Percentiles rank a stretch among this genome's conserved stretches.
Conservation (phyloP, 2,113 vertebrate species). For the Clarias gariepinus region DNA sequence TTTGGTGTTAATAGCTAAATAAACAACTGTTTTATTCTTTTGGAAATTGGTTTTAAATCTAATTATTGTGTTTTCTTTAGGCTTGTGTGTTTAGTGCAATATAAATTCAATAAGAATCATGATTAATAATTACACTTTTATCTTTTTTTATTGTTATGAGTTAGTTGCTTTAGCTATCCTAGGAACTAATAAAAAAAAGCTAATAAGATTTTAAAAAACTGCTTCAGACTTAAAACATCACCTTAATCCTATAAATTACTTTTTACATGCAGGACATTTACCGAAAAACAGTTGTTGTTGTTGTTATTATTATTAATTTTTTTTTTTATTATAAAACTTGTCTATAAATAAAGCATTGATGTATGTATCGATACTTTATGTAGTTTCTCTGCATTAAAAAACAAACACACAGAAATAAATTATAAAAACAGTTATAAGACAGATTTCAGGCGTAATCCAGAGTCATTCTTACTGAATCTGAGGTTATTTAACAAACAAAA, state of each 20-base stretch:
- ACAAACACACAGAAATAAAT: neutral
- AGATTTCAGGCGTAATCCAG: neutral
- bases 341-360: neutral
- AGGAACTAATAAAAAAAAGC: neutral
- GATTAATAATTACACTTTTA: neutral
- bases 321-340: neutral
- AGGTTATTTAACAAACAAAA: neutral
- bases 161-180: no score
- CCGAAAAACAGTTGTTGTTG: no score
- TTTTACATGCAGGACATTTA: neutral
- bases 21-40: neutral
- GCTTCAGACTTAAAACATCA: neutral
- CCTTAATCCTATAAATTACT: constrained; percentile 1
- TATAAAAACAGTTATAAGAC: neutral
- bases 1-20: no score
- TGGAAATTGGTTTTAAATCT: neutral
- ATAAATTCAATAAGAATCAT: no score
- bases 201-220: neutral
- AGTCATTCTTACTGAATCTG: neutral
- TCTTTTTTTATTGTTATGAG: neutral
- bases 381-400: neutral
- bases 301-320: neutral
- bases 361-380: neutral
- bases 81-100: neutral
- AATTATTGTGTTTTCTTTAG: neutral